Base-by-base conservation (phyloP, 2,888 invertebrate species). In the Hecatera dysodea region DNA sequence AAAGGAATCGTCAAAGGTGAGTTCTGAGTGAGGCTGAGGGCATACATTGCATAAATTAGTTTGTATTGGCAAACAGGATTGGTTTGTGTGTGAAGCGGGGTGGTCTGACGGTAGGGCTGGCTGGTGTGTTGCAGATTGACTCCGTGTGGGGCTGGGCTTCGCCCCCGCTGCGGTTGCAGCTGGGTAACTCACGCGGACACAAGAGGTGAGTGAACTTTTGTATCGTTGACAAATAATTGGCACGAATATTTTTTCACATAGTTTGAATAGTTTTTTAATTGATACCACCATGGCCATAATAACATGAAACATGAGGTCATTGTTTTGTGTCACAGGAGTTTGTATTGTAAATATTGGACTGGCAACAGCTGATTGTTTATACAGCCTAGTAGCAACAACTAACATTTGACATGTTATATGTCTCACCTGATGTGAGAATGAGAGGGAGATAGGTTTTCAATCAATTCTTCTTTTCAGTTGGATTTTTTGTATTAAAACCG, bases 101-200 rank as follows among this genome's bases (percentile, higher is more conserved):
- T 86, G 81, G 72, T 83, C 80, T 86, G 71, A 80, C 57, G 67
- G 72, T 80, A 76, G 82, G 85, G 80, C 76, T 82, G 85, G 89
- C 81, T 72, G 73, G 89, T 88, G 86, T 93, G 89, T 97, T 97
- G 88, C 96, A 98, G 98, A 98, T 98, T 98, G 98, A 98, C 97
- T 97, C 98, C 96, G 98, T 98, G 98, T 98, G 98, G 98, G 98
- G 98, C 96, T 98, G 98, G 98, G 98, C 98, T 97, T 98, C 98
- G 96, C 98, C 98, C 97, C 98, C 97, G 97, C 97, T 98, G 97
- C 97, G 98, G 90, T 96, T 98, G 95, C 98, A 97, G 96, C 96
- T 97, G 96, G 97, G 97, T 92, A 97, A 97, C 94, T 96, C 97
- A 91, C 96, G 96, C 89, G 95, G 93, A 85, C 95, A 92, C 87